Evolutionary conservation across 2,797 vertebrate species (phyloP).

Genomic region (Ceyx erithaca): DNA sequence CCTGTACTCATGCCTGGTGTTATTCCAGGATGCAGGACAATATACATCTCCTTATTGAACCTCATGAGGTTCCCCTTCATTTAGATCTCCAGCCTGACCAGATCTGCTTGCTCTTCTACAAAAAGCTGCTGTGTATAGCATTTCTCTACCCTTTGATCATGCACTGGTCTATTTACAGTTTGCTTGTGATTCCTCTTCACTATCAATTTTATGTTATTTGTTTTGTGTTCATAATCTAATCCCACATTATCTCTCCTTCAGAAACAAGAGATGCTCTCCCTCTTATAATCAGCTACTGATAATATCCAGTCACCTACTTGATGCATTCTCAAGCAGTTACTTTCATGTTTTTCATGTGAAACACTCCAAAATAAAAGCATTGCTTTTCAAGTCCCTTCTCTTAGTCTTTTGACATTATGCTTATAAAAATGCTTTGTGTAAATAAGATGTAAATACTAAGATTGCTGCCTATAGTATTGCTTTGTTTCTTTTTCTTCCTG

Average conservation of each 20-base stretch:
- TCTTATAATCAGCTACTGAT: constrained; percentile 29
- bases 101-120: background rate
- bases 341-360: background rate
- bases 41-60: too few species aligned
- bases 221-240: constrained; percentile 41
- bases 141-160: background rate
- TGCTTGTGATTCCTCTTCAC: background rate
- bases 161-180: background rate
- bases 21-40: too few species aligned
- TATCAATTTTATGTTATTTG: constrained; percentile 18
- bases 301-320: constrained; percentile 26
- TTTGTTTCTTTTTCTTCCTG: background rate
- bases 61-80: too few species aligned
- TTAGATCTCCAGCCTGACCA: too few species aligned
- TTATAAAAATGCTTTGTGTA: background rate
- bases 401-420: background rate
- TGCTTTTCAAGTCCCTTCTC: constrained; percentile 8
- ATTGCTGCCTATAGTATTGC: background rate
- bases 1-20: too few species aligned
- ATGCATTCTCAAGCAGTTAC: constrained; percentile 25
- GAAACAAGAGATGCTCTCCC: constrained; percentile 31
- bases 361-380: background rate
- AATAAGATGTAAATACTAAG: background rate
- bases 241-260: constrained; percentile 41
- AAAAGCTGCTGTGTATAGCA: background rate